Base-by-base conservation (phyloP, 2,797 vertebrate species). In the Tarsius wallacei region DNA sequence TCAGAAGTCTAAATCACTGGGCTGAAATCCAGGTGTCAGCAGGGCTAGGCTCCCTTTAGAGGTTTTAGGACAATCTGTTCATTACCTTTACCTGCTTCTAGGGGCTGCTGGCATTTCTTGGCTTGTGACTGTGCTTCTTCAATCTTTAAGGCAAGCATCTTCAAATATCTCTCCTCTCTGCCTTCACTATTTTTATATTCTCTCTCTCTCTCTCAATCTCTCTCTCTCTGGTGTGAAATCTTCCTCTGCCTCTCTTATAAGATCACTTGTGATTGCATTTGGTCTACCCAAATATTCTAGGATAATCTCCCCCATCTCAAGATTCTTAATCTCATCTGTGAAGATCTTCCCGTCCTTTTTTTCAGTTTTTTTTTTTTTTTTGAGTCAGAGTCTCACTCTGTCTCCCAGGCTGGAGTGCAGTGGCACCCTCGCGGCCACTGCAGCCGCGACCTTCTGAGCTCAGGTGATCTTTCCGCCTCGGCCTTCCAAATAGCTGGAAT, bases 311-410 rank as follows among this genome's bases (percentile, higher is more conserved):
- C 33, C 33, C 7, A 51, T 91, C 74, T 77, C 68, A 88, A 88
- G 42, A 88, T 55, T 28, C 55, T 96, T 91, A 82, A 88, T 74
- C 51, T 82, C 31, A 83, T 83, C 10, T 91, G 33, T 24, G 73
- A 88, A 87, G 21, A 28, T 5, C n/a, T 9, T 5, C 59, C 33
- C 10, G 0, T 0, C 19, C 22, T 21, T 28, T 59, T 16, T 36
- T 26, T 42, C 42, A 42, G 7, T 42, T 42, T 42, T 42, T 42
- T 42, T 42, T 42, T 42, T 42, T 42, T 42, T 42, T 42, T 42
- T 42, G 42, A 42, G 42, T 42, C 42, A 42, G 42, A 42, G 42
- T 42, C 42, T 42, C 42, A 42, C 42, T 42, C 42, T 42, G 42
- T 42, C 42, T 42, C 42, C 42, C 42, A 42, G 42, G 42, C 42